Conservation (phyloP, 2,113 vertebrate species). For the Maccullochella peelii region DNA sequence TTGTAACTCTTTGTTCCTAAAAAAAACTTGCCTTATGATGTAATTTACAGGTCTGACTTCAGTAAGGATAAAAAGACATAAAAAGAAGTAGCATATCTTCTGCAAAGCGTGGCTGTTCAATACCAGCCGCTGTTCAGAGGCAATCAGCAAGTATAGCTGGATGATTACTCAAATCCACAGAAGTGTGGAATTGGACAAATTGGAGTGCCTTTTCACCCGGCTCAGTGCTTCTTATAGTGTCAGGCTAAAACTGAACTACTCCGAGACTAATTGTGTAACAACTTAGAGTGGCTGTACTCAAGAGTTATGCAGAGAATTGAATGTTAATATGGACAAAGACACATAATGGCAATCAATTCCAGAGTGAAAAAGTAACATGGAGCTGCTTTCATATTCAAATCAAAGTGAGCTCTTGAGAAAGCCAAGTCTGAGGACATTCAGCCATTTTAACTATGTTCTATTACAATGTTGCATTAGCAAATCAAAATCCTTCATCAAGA, state of each 20-base stretch:
- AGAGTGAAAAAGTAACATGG: slow-evolving; percentile 37
- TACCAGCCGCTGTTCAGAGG: slow-evolving; percentile 51
- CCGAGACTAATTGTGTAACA: slow-evolving; percentile 78
- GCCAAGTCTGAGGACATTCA: slow-evolving; percentile 21
- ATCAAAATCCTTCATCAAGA: slow-evolving; percentile 45
- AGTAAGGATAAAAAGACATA: slow-evolving; percentile 34
- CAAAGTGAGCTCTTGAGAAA: slow-evolving; percentile 59
- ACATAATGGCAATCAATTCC: slow-evolving; percentile 77
- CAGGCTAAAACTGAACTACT: slow-evolving; percentile 71
- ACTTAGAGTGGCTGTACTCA: slow-evolving; percentile 64
- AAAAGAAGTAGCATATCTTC: slow-evolving; percentile 45
- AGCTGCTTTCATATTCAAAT: slow-evolving; percentile 69
- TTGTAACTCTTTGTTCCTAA: slow-evolving; percentile 5
- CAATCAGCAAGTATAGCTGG: slow-evolving; percentile 71
- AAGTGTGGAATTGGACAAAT: slow-evolving; percentile 75
- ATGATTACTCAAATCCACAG: slow-evolving; percentile 71
- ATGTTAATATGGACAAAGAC: slow-evolving; percentile 75
- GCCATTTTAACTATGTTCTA: slow-evolving; percentile 20
- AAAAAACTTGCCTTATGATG: not conserved
- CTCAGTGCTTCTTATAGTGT: slow-evolving; percentile 71
- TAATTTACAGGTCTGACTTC: slow-evolving; percentile 27
- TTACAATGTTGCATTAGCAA: slow-evolving; percentile 33
- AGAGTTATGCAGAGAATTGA: slow-evolving; percentile 74
- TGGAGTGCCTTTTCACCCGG: slow-evolving; percentile 68
- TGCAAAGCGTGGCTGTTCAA: slow-evolving; percentile 41